Evolutionary conservation across 1,140 invertebrate genomes (phyloP), one percentile per base, ranked within the genome.

Genomic region (Neomicropteryx cornuta): DNA sequence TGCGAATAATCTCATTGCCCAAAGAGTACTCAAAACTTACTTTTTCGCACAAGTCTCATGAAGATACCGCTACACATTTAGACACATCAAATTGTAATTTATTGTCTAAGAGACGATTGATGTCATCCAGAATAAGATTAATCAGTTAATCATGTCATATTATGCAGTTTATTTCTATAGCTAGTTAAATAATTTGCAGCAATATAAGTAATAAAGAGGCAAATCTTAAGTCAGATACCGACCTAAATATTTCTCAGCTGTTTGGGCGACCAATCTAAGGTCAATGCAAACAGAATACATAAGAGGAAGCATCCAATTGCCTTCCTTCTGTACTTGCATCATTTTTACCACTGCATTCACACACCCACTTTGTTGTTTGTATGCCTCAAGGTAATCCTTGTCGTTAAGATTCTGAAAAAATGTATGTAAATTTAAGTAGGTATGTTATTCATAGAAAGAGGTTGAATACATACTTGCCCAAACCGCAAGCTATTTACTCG

Each of bases 221-320:
- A n/a, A n/a, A n/a, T n/a, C n/a, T n/a, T n/a, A n/a, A n/a, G 23
- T 27, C 8, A 27, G 18, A 6, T 5, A 50, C 50, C 53, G 55
- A 67, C 66, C 51, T 59, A 67, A 58, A 51, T 39, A 44, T 27
- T 49, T 74, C 56, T 93, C 88, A 23, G 82, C 86, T 60, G 79
- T 75, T 22, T 83, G 71, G 4, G 90, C 90, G 45, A 97, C 67
- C 32, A 87, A 66, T 45, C 93, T 64, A 2, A 98, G 65, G 62
- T 98, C 95, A 19, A 92, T 68, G 51, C 89, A 91, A 14, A 93
- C 73, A 2, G 76, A 74, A 55, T 90, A 87, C 82, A 97, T 86
- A 4, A 97, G 72, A 0, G 90, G 87, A 3, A 97, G 56, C 51
- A 81, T 81, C 94, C 94, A 98, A 60, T 97, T 98, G 50, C 97